Evolutionary conservation across 2,888 invertebrate genomes (phyloP).

Genomic region (Myathropa florea): DNA sequence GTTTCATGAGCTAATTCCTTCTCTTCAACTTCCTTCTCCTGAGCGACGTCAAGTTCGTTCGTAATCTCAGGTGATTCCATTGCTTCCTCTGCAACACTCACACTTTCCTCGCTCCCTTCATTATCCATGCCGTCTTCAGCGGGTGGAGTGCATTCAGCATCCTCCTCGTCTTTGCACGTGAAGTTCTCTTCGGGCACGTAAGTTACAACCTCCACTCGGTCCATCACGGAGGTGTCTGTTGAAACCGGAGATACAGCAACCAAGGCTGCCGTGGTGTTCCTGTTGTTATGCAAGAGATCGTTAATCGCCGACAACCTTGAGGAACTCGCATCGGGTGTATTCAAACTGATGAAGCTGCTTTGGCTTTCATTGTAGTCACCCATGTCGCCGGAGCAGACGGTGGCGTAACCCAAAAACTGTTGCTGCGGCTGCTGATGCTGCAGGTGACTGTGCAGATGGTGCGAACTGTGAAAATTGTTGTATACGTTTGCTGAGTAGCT

Average conservation of each 20-base stretch:
- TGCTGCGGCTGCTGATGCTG: slow-evolving; percentile 25
- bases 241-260: slow-evolving; percentile 73
- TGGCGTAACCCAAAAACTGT: slow-evolving; percentile 73
- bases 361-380: slow-evolving; percentile 57
- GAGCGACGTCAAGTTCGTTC: slow-evolving; percentile 16
- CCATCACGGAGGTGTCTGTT: not conserved
- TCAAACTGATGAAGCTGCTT: slow-evolving; percentile 76
- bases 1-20: not conserved
- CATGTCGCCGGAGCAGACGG: slow-evolving; percentile 56
- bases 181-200: not conserved
- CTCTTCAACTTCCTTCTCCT: slow-evolving; percentile 14
- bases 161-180: not conserved
- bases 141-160: not conserved
- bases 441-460: slow-evolving; percentile 42
- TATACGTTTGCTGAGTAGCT: slow-evolving; percentile 43
- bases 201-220: not conserved
- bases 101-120: not conserved
- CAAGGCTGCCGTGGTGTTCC: slow-evolving; percentile 77
- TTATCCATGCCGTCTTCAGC: not conserved
- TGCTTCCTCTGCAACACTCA: not conserved
- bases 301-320: slow-evolving; percentile 79
- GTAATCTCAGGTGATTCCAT: not conserved
- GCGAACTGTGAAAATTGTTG: slow-evolving; percentile 43
- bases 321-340: slow-evolving; percentile 77
- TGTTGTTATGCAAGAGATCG: slow-evolving; percentile 79